Evolutionary conservation across 2,888 invertebrate genomes (phyloP), one percentile per base, ranked within the genome.

Genomic region (Erebia palarica): DNA sequence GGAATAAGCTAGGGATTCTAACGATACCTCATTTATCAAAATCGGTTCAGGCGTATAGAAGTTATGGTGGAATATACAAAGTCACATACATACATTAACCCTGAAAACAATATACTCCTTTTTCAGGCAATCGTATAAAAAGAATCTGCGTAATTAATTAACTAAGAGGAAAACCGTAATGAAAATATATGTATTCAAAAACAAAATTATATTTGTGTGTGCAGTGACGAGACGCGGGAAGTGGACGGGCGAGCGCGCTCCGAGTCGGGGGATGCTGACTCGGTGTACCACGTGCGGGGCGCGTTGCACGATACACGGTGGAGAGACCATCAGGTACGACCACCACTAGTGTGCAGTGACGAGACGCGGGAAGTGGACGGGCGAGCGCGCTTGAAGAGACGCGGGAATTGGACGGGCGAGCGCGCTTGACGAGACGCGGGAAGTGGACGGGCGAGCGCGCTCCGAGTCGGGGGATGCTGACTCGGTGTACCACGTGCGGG

Each of bases 401-500:
- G 0, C 96, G 95, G 0, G 96, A 96, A 86, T 94, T 94, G 75
- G 86, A 94, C 80, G 89, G 96, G 66, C 94, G 97, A 68, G 94
- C 64, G 92, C 94, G 78, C 79, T 94, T 91, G 53, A 98, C 85
- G 98, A 98, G 79, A 96, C 94, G 72, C 94, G 91, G 76, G 95
- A 94, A 86, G 94, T 94, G 75, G 86, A 94, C 80, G 89, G 96
- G 66, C 94, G 97, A 68, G 95, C 96, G 73, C 94, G 97, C 68
- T 97, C 97, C 44, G 97, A 97, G 89, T 97, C 97, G 0, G 96
- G 95, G 0, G 96, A 96, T 82, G 95, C 95, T n/a, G 96, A 96
- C 81, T 96, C 96, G 71, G 96, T 96, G 75, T 96, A 95, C 80
- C 95, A 94, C 84, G 94, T 93, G 61, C 80, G 91, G 76, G 89